phyloP scores from a whole-genome alignment of 2,888 invertebrate genomes.

The Chrysotoxum bicinctum region DNA sequence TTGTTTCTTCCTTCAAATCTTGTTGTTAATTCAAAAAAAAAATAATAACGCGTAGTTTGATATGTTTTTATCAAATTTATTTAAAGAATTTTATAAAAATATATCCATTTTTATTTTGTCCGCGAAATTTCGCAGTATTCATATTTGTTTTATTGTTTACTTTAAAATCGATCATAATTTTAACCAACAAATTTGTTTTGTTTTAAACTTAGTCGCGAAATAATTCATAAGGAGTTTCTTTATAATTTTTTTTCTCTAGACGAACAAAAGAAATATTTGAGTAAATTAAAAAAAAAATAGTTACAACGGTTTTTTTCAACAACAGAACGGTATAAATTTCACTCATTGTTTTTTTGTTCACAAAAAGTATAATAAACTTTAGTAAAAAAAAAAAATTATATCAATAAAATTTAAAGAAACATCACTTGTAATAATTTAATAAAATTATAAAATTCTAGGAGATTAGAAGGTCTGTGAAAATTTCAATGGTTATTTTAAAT shows the following conservation, averaged over 20 bases:
- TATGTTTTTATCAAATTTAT: conserved; percentile 45
- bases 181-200: not conserved
- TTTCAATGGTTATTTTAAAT: conserved; percentile 80
- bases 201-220: conserved; percentile 24
- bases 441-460: conserved; percentile 24
- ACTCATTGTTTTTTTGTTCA: conserved; percentile 65
- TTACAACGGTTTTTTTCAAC: conserved; percentile 35
- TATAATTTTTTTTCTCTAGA: conserved; percentile 56
- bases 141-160: conserved; percentile 17
- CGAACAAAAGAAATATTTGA: conserved; percentile 48
- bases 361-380: conserved; percentile 57
- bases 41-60: conserved; percentile 65
- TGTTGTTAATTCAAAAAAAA: conserved; percentile 54
- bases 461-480: conserved; percentile 45
- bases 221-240: conserved; percentile 32
- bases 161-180: conserved; percentile 31
- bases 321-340: conserved; percentile 61
- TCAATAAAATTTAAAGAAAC: conserved; percentile 59
- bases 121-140: conserved; percentile 4
- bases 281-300: conserved; percentile 12
- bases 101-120: conserved; percentile 20
- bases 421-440: conserved; percentile 32
- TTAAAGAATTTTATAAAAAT: conserved; percentile 55
- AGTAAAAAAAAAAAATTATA: conserved; percentile 25
- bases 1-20: conserved; percentile 72